These are phyloP conservation scores for Antheraea assamensis DNA, from an alignment of 2,888 invertebrate species.

Conservation along the genomic window DNA sequence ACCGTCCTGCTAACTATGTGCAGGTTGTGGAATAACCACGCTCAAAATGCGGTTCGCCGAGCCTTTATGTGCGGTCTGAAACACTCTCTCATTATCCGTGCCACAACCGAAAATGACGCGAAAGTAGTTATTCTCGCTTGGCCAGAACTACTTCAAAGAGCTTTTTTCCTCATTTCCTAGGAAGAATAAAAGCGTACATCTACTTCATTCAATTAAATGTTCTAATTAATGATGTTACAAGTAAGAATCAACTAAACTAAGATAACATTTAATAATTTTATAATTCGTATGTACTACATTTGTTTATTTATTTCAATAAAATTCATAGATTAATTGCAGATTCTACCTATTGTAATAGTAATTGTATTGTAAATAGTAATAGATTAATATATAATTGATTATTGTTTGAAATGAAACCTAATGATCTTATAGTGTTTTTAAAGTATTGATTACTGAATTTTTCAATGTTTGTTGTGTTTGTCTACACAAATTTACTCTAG, in stretches of 20 bases:
- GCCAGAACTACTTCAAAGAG: conserved; percentile 2
- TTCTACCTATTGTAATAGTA: background rate
- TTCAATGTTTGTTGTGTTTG: background rate
- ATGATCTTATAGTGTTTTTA: background rate
- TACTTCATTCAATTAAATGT: background rate
- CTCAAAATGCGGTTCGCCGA: background rate
- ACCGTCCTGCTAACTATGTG: background rate
- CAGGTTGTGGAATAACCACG: background rate
- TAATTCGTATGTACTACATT: background rate
- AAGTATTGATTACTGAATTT: background rate
- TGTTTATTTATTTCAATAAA: background rate
- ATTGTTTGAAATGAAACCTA: background rate
- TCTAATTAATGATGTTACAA: background rate
- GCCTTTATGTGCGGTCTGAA: conserved; percentile 11
- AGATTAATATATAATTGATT: background rate
- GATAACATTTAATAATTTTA: background rate
- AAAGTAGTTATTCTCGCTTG: conserved; percentile 1
- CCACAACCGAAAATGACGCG: conserved; percentile 11
- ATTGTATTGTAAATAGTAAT: background rate
- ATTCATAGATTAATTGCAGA: background rate
- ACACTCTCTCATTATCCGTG: background rate
- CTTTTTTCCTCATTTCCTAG: conserved; percentile 9
- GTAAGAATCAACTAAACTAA: background rate
- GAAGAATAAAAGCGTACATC: background rate
- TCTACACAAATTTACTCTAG: too few relatives aligned